Conservation (phyloP, 2,113 vertebrate genomes). For the Sturnus vulgaris region DNA sequence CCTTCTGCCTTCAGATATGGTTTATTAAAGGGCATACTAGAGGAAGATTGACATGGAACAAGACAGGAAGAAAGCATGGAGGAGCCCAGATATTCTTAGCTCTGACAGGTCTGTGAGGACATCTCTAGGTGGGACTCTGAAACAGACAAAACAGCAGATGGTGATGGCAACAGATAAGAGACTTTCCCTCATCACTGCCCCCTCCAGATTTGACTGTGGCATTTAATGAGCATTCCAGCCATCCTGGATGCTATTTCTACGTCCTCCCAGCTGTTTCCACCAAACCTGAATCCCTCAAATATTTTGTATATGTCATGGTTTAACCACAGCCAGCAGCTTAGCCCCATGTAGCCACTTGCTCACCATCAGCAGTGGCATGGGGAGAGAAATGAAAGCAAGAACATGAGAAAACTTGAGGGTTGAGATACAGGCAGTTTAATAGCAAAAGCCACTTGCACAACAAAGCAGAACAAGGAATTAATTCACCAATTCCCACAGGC, state of each 20-base stretch:
- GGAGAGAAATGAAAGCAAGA: not conserved
- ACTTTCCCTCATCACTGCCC: not conserved
- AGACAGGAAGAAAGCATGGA: not conserved
- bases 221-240: not conserved
- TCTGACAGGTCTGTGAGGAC: not conserved
- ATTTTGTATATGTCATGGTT: not conserved
- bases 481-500: not conserved
- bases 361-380: not conserved
- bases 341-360: accelerated
- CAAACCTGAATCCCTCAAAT: not conserved
- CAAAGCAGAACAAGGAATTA: not conserved
- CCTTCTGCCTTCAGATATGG: not conserved
- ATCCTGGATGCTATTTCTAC: not conserved
- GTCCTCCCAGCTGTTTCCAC: not conserved
- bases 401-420: not conserved
- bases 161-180: not conserved
- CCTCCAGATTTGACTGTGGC: not conserved
- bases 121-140: not conserved
- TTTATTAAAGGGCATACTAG: not conserved
- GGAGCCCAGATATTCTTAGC: not conserved
- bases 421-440: not conserved
- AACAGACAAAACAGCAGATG: not conserved
- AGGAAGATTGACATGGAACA: not conserved
- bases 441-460: not conserved
- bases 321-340: not conserved